Evolutionary conservation across 53 echinoderm and acorn worm species (phyloP).

Genomic region (Paracentrotus lividus): DNA sequence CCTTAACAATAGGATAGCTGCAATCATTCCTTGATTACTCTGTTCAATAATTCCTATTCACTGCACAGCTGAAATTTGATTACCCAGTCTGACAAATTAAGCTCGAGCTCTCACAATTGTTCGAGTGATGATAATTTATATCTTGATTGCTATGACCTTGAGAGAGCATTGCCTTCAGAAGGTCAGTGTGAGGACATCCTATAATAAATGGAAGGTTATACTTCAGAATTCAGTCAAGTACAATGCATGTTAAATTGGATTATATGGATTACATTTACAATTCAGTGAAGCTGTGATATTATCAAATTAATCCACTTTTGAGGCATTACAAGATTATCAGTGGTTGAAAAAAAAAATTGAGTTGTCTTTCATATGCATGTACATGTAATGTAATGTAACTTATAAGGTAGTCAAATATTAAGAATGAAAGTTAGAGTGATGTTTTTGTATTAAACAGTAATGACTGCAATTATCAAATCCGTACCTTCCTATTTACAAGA

Average conservation of each 20-base stretch:
- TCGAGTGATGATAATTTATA: slow-evolving; percentile 45
- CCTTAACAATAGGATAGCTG: slow-evolving; percentile 2
- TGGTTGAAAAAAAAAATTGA: not conserved
- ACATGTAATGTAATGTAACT: not conserved
- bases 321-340: not conserved
- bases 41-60: not conserved
- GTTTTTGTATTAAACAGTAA: not conserved
- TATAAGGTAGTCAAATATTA: not conserved
- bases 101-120: not conserved
- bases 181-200: slow-evolving; percentile 28
- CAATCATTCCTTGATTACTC: slow-evolving; percentile 42
- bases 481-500: no score
- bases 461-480: not conserved
- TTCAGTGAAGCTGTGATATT: not conserved
- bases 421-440: not conserved
- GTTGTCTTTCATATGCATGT: not conserved
- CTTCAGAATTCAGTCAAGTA: not conserved
- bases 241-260: not conserved
- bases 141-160: slow-evolving; percentile 2
- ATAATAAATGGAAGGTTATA: not conserved
- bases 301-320: not conserved
- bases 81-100: slow-evolving; percentile 40
- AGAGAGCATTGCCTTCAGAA: not conserved
- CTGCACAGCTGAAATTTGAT: slow-evolving; percentile 10
- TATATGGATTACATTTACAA: not conserved